phyloP scores from a whole-genome alignment of 2,888 invertebrate genomes.

The Seira ritae region DNA sequence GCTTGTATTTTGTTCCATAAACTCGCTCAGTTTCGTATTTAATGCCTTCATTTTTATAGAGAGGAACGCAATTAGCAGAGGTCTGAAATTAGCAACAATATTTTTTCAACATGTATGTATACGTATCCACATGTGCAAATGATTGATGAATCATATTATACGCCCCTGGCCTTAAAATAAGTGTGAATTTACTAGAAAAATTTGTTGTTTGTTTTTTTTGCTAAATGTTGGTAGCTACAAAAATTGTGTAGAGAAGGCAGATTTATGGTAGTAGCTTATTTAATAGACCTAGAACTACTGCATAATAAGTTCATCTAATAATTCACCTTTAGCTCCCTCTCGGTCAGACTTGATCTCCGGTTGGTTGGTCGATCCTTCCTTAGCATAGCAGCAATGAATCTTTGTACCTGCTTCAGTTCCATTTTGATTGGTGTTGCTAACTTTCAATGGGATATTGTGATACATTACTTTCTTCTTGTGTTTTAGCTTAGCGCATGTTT shows the following conservation, averaged over 20 bases:
- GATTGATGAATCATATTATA: conserved; percentile 3
- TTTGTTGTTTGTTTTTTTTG: neutral
- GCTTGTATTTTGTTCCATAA: no score
- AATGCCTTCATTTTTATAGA: no score
- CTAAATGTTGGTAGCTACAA: neutral
- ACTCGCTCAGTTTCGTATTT: no score
- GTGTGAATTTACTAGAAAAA: neutral
- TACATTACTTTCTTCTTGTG: conserved; percentile 30
- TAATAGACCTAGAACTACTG: neutral
- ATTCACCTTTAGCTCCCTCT: neutral
- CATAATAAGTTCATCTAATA: neutral
- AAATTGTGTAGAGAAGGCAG: neutral
- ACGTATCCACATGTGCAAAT: neutral
- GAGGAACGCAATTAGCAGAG: no score
- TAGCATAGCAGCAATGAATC: neutral
- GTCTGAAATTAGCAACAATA: no score
- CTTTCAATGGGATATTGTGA: conserved; percentile 10
- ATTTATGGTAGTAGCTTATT: neutral
- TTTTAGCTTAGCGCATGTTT: conserved; percentile 5
- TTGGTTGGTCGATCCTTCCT: conserved; percentile 49
- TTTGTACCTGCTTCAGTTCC: conserved; percentile 20
- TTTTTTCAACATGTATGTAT: no score
- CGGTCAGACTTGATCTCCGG: conserved; percentile 32
- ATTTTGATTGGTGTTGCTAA: conserved; percentile 34
- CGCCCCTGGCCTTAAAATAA: neutral